These are phyloP conservation scores for Henricia sp. DNA, from an alignment of 53 echinoderm and acorn worm species.

Conservation along the genomic window DNA sequence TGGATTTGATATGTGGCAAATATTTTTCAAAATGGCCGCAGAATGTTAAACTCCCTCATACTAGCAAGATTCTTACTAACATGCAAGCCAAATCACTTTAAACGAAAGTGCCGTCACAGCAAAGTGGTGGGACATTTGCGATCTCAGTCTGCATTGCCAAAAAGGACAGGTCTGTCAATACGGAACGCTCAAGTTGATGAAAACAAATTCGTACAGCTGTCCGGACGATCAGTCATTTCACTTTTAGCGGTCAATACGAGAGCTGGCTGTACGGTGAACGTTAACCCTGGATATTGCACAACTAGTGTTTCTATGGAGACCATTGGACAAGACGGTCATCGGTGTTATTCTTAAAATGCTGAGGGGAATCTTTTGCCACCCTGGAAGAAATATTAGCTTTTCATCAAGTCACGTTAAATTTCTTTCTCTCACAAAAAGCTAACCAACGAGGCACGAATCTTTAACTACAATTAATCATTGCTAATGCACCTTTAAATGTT, in stretches of 20 bases:
- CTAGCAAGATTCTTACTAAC: too few relatives aligned
- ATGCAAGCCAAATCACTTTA: too few relatives aligned
- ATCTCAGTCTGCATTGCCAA: background rate
- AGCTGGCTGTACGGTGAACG: background rate
- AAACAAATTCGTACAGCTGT: background rate
- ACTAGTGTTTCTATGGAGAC: slow-evolving; percentile 5
- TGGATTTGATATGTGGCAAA: too few relatives aligned
- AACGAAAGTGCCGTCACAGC: background rate
- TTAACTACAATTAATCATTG: too few relatives aligned
- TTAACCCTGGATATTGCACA: background rate
- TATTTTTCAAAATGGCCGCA: too few relatives aligned
- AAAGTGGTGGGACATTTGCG: background rate
- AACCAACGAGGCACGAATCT: too few relatives aligned
- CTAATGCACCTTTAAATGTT: too few relatives aligned
- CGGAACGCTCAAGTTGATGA: background rate
- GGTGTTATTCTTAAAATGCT: background rate
- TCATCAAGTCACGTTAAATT: too few relatives aligned
- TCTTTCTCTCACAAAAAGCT: too few relatives aligned
- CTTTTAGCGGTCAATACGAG: background rate
- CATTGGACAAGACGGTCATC: background rate
- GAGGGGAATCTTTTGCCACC: too few relatives aligned
- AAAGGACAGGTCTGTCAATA: background rate
- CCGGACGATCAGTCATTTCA: background rate
- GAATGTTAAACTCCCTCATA: too few relatives aligned
- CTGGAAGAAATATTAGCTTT: too few relatives aligned